Conservation (phyloP, 2,113 vertebrate species). For the Lathamus discolor region DNA sequence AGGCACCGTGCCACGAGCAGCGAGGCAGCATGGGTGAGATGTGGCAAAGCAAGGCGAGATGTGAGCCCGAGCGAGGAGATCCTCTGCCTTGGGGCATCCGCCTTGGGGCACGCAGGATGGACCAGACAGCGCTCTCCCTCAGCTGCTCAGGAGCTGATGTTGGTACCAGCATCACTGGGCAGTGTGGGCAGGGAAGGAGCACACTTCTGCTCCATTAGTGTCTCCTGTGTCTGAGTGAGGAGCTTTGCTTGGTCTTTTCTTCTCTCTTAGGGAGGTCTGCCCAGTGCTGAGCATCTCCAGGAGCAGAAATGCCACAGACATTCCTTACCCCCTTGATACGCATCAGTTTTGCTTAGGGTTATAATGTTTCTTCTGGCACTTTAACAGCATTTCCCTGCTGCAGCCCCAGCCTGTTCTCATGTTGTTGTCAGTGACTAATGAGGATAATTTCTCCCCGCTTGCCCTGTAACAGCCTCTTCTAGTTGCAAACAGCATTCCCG, state of each 20-base stretch:
- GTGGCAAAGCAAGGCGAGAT: neutral
- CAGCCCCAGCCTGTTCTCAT: neutral
- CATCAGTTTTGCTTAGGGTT: neutral
- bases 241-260: neutral
- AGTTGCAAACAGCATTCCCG: neutral
- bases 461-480: neutral
- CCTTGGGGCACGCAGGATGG: neutral
- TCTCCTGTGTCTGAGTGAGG: neutral
- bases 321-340: neutral
- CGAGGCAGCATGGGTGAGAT: neutral
- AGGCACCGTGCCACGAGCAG: neutral
- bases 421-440: neutral
- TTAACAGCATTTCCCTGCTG: fast-evolving
- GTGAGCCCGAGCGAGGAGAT: fast-evolving
- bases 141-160: neutral
- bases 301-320: neutral
- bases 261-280: neutral
- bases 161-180: neutral
- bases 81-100: too few relatives aligned
- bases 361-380: neutral
- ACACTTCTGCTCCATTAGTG: neutral
- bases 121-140: neutral
- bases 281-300: neutral
- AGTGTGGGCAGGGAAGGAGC: neutral
- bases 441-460: neutral